A percentile compares a stretch with the other conserved stretches of the same genome.
Evolutionary conservation across 2,113 vertebrate species (phyloP).

Genomic region (Oncorhynchus mykiss): DNA sequence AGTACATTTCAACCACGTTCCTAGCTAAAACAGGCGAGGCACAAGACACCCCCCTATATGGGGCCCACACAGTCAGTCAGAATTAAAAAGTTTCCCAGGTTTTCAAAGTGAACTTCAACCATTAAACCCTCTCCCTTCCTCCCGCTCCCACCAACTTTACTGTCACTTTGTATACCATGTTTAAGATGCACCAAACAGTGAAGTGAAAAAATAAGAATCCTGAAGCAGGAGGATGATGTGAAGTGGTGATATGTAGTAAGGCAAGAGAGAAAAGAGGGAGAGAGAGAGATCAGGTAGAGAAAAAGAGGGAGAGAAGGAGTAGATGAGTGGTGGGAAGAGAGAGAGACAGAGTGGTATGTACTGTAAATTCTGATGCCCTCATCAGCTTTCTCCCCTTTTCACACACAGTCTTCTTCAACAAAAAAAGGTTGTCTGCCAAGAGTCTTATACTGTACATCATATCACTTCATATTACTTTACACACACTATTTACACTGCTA

Average conservation of each 20-base stretch:
- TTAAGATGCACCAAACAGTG: slow-evolving; percentile 40
- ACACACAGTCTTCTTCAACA: slow-evolving; percentile 20
- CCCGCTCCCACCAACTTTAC: slow-evolving; percentile 42
- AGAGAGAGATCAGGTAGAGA: slow-evolving; percentile 20
- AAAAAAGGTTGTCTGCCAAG: too few species aligned
- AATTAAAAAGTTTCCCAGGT: slow-evolving; percentile 22
- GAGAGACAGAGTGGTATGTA: slow-evolving; percentile 10
- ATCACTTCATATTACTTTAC: background rate
- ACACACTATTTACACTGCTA: background rate
- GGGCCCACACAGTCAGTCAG: slow-evolving; percentile 15
- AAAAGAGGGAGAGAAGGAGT: slow-evolving; percentile 16
- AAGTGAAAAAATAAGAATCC: slow-evolving; percentile 39
- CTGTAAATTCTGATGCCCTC: slow-evolving; percentile 22
- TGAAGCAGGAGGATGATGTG: slow-evolving; percentile 43
- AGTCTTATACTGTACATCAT: too few species aligned
- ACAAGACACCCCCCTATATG: background rate
- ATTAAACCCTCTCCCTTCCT: slow-evolving; percentile 25
- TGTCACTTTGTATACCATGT: slow-evolving; percentile 19
- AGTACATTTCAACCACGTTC: slow-evolving; percentile 40
- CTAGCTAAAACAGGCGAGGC: slow-evolving; percentile 26
- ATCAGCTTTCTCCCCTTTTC: slow-evolving; percentile 36
- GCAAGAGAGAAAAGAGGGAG: background rate
- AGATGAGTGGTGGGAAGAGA: background rate
- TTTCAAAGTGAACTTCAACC: slow-evolving; percentile 36
- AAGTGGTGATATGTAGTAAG: slow-evolving; percentile 32